Percentiles rank a stretch among this genome's conserved stretches.
Conservation (phyloP, 2,888 invertebrate genomes). For the Bombylius discolor region DNA sequence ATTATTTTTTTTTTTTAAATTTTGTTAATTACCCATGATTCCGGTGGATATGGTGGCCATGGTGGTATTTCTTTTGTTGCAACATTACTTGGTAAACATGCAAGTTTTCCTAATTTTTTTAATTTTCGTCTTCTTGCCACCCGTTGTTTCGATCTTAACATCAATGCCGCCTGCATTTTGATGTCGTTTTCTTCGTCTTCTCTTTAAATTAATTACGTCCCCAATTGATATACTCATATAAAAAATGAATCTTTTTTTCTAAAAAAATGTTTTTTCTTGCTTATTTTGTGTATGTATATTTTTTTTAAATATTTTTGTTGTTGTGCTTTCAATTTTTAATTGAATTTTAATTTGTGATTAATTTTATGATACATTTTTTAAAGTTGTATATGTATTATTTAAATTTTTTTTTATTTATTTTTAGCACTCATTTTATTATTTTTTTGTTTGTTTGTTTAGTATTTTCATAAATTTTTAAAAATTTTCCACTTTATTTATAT, state of each 20-base stretch:
- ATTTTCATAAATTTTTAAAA: neutral
- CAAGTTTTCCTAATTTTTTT: conserved; percentile 56
- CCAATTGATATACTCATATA: conserved; percentile 21
- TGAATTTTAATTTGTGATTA: too few species aligned
- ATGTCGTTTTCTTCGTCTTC: conserved; percentile 15
- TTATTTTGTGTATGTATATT: neutral
- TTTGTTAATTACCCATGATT: conserved; percentile 47
- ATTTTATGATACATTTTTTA: neutral
- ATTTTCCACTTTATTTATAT: too few species aligned
- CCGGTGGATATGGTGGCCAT: conserved; percentile 76
- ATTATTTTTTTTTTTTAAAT: conserved; percentile 15
- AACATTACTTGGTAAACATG: conserved; percentile 74
- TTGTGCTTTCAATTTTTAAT: neutral
- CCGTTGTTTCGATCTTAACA: conserved; percentile 81
- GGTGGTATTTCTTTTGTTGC: conserved; percentile 77
- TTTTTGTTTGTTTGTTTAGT: conserved; percentile 2
- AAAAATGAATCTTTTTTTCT: neutral
- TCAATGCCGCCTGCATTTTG: conserved; percentile 87
- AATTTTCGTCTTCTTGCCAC: conserved; percentile 67
- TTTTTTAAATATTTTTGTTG: conserved; percentile 1
- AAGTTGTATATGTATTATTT: neutral
- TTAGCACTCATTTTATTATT: conserved; percentile 10
- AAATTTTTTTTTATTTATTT: neutral
- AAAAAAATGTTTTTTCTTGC: neutral
- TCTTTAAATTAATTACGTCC: conserved; percentile 23